phyloP scores from a whole-genome alignment of 2,797 vertebrate genomes.

The Pyrrhura leucotis region DNA sequence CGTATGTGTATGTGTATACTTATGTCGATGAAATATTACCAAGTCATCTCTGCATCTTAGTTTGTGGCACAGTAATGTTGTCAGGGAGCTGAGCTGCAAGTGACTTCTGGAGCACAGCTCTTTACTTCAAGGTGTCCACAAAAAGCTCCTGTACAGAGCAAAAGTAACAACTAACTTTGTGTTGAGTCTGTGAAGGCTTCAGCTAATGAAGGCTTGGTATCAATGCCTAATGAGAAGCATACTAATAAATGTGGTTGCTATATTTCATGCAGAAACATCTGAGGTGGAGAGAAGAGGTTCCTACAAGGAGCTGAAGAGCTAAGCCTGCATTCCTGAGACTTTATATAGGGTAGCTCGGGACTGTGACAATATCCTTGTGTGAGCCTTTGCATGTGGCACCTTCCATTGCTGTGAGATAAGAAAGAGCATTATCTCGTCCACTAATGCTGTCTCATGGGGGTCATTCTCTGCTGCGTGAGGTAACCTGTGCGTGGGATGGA shows the following conservation, averaged over 20 bases:
- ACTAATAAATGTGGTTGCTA: background rate
- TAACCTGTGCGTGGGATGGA: accelerated
- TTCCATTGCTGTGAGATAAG: background rate
- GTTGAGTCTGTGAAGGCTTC: background rate
- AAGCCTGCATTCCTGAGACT: background rate
- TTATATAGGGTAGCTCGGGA: accelerated
- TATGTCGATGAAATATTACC: background rate
- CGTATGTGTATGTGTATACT: background rate
- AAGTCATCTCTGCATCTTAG: background rate
- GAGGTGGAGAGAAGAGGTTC: background rate
- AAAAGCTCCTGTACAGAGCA: background rate
- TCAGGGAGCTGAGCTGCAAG: background rate
- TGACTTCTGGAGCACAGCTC: background rate
- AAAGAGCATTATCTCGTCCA: background rate
- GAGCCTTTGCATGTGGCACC: background rate
- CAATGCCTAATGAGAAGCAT: background rate
- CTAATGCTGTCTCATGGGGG: accelerated
- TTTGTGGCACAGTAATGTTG: background rate
- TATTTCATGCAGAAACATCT: background rate
- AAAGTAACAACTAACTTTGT: background rate
- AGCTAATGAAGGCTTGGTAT: background rate
- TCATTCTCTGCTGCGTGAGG: background rate
- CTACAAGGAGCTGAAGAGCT: background rate
- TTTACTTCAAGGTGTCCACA: background rate
- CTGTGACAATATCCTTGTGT: background rate